These are phyloP conservation scores for Lasioglossum figueresi DNA, from an alignment of 2,888 invertebrate genomes.

Conservation along the genomic window DNA sequence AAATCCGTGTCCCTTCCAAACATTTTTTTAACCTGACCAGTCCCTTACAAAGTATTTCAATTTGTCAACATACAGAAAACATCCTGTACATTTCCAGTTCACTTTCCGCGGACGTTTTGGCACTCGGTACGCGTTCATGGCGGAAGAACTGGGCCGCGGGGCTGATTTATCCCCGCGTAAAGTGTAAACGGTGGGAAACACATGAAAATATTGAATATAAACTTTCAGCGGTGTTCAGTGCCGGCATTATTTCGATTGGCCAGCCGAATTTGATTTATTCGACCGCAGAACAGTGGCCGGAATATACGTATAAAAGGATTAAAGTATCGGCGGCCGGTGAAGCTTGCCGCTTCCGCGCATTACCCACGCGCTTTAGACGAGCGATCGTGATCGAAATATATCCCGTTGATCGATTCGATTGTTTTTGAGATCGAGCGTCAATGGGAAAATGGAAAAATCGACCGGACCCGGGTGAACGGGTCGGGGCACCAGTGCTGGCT, in stretches of 20 bases:
- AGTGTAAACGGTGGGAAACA: background rate
- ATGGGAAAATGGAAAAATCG: background rate
- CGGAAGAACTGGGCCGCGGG: too few species aligned
- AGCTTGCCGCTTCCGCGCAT: conserved; percentile 23
- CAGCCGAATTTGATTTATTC: conserved; percentile 5
- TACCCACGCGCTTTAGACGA: background rate
- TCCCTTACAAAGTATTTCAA: too few species aligned
- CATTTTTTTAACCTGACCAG: too few species aligned
- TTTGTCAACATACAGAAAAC: too few species aligned
- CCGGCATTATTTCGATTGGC: conserved; percentile 7
- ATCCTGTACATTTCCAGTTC: too few species aligned
- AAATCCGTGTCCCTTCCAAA: too few species aligned
- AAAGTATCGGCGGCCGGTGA: conserved; percentile 8
- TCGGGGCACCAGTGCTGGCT: background rate
- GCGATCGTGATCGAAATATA: background rate
- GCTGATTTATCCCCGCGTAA: background rate
- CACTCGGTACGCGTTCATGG: background rate
- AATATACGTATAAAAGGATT: conserved; percentile 21
- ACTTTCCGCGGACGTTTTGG: too few species aligned
- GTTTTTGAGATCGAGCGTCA: background rate
- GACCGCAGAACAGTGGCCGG: background rate
- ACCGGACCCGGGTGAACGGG: background rate
- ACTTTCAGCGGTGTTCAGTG: background rate
- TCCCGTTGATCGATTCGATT: background rate
- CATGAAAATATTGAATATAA: conserved; percentile 2